Percentiles rank a stretch among this genome's conserved stretches.
Conservation (phyloP, 2,888 invertebrate species). For the Chrysodeixis includens region DNA sequence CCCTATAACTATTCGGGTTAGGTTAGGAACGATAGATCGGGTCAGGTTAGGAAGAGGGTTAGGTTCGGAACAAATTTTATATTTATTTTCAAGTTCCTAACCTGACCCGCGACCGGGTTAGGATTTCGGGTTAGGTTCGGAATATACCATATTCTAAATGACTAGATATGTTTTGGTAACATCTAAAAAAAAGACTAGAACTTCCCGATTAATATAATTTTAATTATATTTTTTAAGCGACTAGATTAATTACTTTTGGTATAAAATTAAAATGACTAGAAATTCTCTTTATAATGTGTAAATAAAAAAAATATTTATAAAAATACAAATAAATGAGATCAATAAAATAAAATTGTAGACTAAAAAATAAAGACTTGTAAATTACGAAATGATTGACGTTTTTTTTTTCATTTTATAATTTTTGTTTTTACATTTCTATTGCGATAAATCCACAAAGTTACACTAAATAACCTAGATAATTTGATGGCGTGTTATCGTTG, state of each 20-base stretch:
- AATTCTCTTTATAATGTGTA: neutral
- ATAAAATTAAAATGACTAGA: neutral
- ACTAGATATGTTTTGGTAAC: neutral
- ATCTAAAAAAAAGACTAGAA: too few species aligned
- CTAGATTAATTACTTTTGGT: neutral
- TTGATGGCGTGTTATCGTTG: neutral
- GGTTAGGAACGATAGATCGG: too few species aligned
- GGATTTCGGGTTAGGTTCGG: too few species aligned
- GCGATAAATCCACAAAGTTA: neutral
- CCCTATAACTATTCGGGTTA: too few species aligned
- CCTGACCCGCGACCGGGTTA: too few species aligned
- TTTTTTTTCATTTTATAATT: neutral
- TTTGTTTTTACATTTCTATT: neutral
- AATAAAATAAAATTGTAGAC: neutral
- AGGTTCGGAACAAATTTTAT: too few species aligned
- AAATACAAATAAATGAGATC: slow-evolving; percentile 4
- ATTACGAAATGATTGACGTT: neutral
- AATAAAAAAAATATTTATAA: neutral
- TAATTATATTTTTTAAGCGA: too few species aligned
- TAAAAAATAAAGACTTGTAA: neutral
- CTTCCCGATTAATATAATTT: too few species aligned
- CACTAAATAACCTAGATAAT: neutral
- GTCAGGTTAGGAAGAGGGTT: too few species aligned
- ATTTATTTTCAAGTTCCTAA: too few species aligned
- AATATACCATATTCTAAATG: too few species aligned